A percentile compares a stretch with the other conserved stretches of the same genome.
Conservation (phyloP, 2,888 invertebrate genomes). For the Argynnis bischoffii region DNA sequence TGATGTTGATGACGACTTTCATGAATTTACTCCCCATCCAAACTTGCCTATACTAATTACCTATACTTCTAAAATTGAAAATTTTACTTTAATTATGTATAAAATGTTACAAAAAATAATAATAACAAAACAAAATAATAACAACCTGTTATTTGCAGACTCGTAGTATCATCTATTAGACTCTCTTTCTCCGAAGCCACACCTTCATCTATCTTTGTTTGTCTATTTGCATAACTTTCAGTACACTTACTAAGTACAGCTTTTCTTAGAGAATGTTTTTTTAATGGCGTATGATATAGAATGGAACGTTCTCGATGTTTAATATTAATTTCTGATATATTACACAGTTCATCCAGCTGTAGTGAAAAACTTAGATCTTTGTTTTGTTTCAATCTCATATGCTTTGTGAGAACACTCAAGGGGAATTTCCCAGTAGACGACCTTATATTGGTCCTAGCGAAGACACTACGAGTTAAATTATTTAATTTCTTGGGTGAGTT, state of each 20-base stretch:
- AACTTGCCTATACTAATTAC: no score
- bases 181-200: slow-evolving; percentile 43
- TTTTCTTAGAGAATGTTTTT: slow-evolving; percentile 61
- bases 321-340: slow-evolving; percentile 47
- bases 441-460: slow-evolving; percentile 61
- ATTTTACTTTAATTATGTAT: no score
- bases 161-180: slow-evolving; percentile 59
- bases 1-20: no score
- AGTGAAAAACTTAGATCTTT: slow-evolving; percentile 68
- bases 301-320: slow-evolving; percentile 54
- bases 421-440: slow-evolving; percentile 60
- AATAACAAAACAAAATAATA: background rate
- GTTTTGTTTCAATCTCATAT: slow-evolving; percentile 54
- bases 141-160: slow-evolving; percentile 71
- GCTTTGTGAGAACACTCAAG: slow-evolving; percentile 59
- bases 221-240: slow-evolving; percentile 1
- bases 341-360: slow-evolving; percentile 65
- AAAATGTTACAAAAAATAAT: no score
- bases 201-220: slow-evolving; percentile 28
- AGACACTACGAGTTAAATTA: slow-evolving; percentile 62
- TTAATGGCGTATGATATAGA: slow-evolving; percentile 63
- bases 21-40: no score
- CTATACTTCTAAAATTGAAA: no score
- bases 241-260: slow-evolving; percentile 55
- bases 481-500: slow-evolving; percentile 51